Percentiles rank a stretch among this genome's conserved stretches.
These are phyloP conservation scores for Subacronicta megacephala DNA, from an alignment of 2,888 invertebrate genomes.

Conservation along the genomic window DNA sequence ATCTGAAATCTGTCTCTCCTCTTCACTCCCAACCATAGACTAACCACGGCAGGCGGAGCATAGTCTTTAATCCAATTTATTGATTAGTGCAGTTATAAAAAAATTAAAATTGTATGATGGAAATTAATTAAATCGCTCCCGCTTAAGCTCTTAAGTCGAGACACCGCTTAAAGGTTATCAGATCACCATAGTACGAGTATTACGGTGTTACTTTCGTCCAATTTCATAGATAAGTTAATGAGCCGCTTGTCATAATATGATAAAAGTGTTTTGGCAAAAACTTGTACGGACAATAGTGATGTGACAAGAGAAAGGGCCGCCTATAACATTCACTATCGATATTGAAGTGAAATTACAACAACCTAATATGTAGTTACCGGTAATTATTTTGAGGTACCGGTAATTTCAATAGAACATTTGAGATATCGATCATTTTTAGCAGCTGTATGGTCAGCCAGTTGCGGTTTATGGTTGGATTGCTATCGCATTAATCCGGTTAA, in stretches of 20 bases:
- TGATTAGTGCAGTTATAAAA: too few species aligned
- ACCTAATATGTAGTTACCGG: constrained; percentile 14
- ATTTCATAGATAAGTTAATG: constrained; percentile 69
- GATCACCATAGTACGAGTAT: constrained; percentile 57
- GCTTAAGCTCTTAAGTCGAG: constrained; percentile 18
- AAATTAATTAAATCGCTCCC: constrained; percentile 8
- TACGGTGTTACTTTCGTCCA: constrained; percentile 64
- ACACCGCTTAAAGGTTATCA: constrained; percentile 51
- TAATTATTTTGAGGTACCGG: constrained; percentile 19
- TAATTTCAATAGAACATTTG: constrained; percentile 21
- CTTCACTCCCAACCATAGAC: too few species aligned
- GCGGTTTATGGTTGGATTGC: too few species aligned
- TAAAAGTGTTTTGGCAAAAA: constrained; percentile 65
- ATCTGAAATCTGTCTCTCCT: too few species aligned
- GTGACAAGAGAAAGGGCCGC: constrained; percentile 61
- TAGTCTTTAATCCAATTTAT: too few species aligned
- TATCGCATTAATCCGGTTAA: too few species aligned
- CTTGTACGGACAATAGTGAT: constrained; percentile 55
- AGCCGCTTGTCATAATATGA: constrained; percentile 63
- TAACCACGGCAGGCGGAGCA: too few species aligned
- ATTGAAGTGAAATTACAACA: constrained; percentile 40
- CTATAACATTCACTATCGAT: constrained; percentile 36
- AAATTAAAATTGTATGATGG: neutral
- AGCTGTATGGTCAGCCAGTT: neutral
- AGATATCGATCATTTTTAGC: constrained; percentile 19